These are phyloP conservation scores for Campoplex capitator DNA, from an alignment of 2,888 invertebrate species.

Conservation along the genomic window DNA sequence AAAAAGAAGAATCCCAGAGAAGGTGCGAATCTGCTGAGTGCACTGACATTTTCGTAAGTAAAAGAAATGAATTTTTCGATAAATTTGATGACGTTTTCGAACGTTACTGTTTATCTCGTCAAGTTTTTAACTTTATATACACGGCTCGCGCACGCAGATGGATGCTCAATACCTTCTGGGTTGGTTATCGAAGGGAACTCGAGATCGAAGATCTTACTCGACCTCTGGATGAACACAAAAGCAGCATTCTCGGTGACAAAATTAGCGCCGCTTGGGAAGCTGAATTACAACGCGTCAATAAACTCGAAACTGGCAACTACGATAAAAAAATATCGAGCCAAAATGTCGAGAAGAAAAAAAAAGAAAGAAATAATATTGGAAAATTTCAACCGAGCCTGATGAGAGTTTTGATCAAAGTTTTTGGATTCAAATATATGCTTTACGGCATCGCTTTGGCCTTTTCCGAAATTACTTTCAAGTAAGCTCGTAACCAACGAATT, in stretches of 20 bases:
- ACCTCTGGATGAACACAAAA: conserved; percentile 89
- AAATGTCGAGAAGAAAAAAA: conserved; percentile 1
- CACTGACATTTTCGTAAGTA: conserved; percentile 86
- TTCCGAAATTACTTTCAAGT: conserved; percentile 88
- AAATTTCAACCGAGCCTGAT: conserved; percentile 88
- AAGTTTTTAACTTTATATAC: not conserved
- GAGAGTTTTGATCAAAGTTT: conserved; percentile 87
- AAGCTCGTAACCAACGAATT: conserved; percentile 50
- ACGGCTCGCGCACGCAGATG: conserved; percentile 85
- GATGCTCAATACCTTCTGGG: conserved; percentile 89
- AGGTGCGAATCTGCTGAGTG: conserved; percentile 86
- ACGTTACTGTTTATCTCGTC: not conserved
- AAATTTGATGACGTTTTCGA: not conserved
- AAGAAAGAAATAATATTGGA: conserved; percentile 48
- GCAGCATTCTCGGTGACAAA: conserved; percentile 88
- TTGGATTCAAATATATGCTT: conserved; percentile 87
- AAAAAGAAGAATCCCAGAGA: conserved; percentile 85
- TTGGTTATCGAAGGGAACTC: conserved; percentile 89
- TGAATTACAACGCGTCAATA: conserved; percentile 83
- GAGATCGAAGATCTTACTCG: conserved; percentile 89
- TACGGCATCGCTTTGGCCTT: conserved; percentile 88
- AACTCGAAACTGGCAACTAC: conserved; percentile 43
- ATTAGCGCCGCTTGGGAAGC: conserved; percentile 88
- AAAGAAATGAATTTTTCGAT: not conserved
- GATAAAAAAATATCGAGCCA: not conserved